Base-by-base conservation (phyloP, 2,113 vertebrate species). In the Mormyrus lacerda region DNA sequence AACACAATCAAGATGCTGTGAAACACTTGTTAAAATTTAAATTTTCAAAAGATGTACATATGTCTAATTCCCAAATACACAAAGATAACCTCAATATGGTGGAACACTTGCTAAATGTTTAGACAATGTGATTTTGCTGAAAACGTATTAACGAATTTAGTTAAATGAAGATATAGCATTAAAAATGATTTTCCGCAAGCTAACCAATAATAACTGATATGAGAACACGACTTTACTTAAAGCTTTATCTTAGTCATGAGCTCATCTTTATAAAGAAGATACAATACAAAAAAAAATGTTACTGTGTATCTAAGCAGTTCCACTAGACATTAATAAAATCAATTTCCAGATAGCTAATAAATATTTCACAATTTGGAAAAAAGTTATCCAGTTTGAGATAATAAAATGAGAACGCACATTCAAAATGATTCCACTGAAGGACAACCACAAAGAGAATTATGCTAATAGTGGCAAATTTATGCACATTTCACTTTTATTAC, bases 401-500 rank as follows among this genome's bases (percentile, higher is more conserved):
- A 87, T 27, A 10, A 87, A 87, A 87, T 13, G 13, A 87, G 31
- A 47, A 53, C 31, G 9, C 31, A 53, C 4, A 19, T 53, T 47
- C 83, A n/a, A 27, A 85, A 85, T 47, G 44, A 47, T 50, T 48
- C 0, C 45, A 50, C 24, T 4, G 17, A 55, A 87, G 31, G 48
- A 31, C 15, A 27, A 35, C 31, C 85, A 87, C n/a, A 87, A 87
- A 51, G 50, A 5, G 31, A 87, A 35, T 86, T 48, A 86, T 53
- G 84, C 3, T 27, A 86, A 86, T 85, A 31, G 17, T n/a, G 24
- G 4, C 47, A 85, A 85, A 85, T 86, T 86, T 86, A 86, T 86
- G 21, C 84, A 24, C 21, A 47, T 47, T 50, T 86, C 45, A 50
- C 48, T 86, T 48, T 86, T 82, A 82, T 44, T 61, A 24, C 55